Conservation (phyloP, 2,113 vertebrate species). For the Cochlearius cochlearius region DNA sequence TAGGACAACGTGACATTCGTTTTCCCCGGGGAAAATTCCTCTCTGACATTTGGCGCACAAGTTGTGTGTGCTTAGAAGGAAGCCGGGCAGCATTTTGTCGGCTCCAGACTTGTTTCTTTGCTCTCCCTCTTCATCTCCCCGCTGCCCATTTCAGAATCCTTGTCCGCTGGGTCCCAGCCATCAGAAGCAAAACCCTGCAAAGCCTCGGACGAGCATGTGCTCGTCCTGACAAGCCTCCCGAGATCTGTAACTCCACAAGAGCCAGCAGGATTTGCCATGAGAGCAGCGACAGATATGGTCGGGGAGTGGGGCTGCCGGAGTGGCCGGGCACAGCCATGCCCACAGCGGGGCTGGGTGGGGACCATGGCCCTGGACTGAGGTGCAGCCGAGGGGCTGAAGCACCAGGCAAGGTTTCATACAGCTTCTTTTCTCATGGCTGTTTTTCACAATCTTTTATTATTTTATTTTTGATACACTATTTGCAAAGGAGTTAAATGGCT, state of each 20-base stretch:
- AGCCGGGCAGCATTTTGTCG: background rate
- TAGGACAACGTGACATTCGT: background rate
- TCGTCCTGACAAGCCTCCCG: background rate
- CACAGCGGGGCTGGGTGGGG: background rate
- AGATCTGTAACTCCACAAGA: background rate
- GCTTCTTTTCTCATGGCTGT: background rate
- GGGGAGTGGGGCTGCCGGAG: background rate
- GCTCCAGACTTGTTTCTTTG: background rate
- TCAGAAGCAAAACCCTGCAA: background rate
- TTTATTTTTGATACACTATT: background rate
- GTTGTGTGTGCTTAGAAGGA: background rate
- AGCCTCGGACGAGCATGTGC: rapidly evolving
- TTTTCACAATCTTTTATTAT: background rate
- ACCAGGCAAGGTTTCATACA: background rate
- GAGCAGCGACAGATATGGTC: background rate
- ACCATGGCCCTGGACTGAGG: background rate
- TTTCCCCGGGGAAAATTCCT: background rate
- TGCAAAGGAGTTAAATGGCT: background rate
- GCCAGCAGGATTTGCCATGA: background rate
- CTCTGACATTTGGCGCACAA: background rate
- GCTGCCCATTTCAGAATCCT: rapidly evolving
- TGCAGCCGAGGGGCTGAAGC: background rate
- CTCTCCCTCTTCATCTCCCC: background rate
- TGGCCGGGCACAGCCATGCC: background rate
- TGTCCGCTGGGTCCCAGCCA: background rate